Conservation (phyloP, 1,140 invertebrate species). For the Drosophila punjabiensis region DNA sequence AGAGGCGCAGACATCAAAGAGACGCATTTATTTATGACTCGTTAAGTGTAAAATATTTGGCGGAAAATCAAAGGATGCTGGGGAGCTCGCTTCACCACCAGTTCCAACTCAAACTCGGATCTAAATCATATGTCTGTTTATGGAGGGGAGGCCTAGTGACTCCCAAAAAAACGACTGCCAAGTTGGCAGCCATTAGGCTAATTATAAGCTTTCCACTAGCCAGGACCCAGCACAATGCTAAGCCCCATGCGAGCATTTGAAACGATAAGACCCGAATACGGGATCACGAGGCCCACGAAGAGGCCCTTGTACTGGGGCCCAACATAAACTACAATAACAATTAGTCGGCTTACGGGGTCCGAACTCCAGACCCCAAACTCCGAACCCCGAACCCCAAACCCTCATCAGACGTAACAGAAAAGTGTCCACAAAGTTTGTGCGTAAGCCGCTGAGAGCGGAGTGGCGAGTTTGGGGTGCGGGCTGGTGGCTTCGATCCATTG, state of each 20-base stretch:
- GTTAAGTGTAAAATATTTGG: conserved; percentile 81
- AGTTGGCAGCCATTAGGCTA: conserved; percentile 76
- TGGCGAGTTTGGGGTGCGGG: neutral
- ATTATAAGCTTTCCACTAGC: conserved; percentile 56
- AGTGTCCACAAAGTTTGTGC: conserved; percentile 65
- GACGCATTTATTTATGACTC: conserved; percentile 70
- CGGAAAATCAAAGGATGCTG: conserved; percentile 69
- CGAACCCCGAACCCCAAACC: conserved; percentile 40
- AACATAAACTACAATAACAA: conserved; percentile 72
- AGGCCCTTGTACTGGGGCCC: conserved; percentile 16
- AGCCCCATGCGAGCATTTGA: conserved; percentile 43
- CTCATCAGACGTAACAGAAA: conserved; percentile 64
- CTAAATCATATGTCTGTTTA: conserved; percentile 72
- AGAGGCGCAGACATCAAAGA: conserved; percentile 26
- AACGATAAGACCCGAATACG: conserved; percentile 53
- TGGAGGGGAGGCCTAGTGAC: conserved; percentile 12
- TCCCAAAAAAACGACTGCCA: conserved; percentile 36
- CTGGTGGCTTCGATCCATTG: conserved; percentile 43
- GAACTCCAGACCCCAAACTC: neutral
- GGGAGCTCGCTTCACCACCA: neutral
- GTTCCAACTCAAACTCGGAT: neutral
- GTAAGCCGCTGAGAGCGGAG: conserved; percentile 54
- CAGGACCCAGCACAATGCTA: conserved; percentile 17
- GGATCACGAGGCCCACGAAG: conserved; percentile 40
- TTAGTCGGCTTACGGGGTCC: conserved; percentile 59